phyloP scores from a whole-genome alignment of 2,113 vertebrate species.

The Ibidorhyncha struthersii region DNA sequence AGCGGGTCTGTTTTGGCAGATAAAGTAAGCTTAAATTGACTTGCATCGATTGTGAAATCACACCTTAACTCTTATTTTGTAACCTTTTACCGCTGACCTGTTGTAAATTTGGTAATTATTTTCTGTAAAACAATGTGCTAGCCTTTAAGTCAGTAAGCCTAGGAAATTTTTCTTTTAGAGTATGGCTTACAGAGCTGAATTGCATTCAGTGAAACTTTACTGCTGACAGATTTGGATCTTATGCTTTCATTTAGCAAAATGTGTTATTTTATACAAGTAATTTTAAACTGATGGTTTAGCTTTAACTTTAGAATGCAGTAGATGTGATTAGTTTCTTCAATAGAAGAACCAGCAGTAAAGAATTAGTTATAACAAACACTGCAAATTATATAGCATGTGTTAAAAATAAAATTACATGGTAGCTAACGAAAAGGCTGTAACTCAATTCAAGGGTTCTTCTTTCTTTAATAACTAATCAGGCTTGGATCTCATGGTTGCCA shows the following conservation, averaged over 20 bases:
- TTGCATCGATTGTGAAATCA: not conserved
- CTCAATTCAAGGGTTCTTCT: not conserved
- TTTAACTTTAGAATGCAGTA: not conserved
- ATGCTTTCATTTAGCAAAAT: not conserved
- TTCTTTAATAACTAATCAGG: not conserved
- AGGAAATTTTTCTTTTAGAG: not conserved
- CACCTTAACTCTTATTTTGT: not conserved
- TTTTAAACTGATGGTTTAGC: slow-evolving; percentile 17
- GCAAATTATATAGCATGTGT: slow-evolving; percentile 7
- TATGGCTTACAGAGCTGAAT: not conserved
- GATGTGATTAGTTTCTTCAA: not conserved
- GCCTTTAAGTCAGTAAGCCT: not conserved
- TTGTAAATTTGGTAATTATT: not conserved
- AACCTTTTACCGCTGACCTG: not conserved
- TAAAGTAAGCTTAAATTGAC: not conserved
- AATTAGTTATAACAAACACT: slow-evolving; percentile 6
- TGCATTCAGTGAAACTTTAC: not conserved
- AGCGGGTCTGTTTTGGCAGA: not conserved
- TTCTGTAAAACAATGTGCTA: not conserved
- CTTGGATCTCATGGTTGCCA: not conserved
- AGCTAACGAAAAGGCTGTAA: not conserved
- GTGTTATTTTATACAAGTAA: not conserved
- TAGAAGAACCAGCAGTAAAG: slow-evolving; percentile 1
- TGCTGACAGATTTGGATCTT: not conserved
- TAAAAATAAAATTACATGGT: slow-evolving; percentile 41